phyloP scores from a whole-genome alignment of 64 coral and sea anemone genomes.

The Platygyra sinensis region DNA sequence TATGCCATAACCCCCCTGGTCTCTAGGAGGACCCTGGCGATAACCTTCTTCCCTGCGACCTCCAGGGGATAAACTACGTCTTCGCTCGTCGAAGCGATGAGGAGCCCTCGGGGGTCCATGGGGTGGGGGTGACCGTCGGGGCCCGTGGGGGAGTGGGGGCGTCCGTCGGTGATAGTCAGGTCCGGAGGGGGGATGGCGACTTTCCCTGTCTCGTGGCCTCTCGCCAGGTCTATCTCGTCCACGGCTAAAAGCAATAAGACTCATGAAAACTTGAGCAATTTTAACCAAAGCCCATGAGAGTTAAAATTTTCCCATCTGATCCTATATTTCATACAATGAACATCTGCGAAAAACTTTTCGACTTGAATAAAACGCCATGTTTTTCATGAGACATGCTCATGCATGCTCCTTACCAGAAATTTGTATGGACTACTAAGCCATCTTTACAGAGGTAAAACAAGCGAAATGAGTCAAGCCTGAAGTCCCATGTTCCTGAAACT shows the following conservation, averaged over 20 bases:
- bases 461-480: too few species aligned
- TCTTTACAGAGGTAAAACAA: too few species aligned
- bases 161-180: slow-evolving; percentile 60
- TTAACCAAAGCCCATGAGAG: neutral
- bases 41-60: slow-evolving; percentile 53
- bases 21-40: slow-evolving; percentile 42
- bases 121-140: slow-evolving; percentile 28
- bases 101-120: slow-evolving; percentile 50
- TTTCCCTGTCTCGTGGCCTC: slow-evolving; percentile 43
- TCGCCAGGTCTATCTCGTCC: slow-evolving; percentile 57
- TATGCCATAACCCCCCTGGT: slow-evolving; percentile 23
- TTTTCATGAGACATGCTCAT: too few species aligned
- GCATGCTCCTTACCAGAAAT: too few species aligned
- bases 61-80: slow-evolving; percentile 32
- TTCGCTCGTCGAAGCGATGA: slow-evolving; percentile 59
- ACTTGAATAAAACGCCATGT: too few species aligned
- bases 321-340: too few species aligned
- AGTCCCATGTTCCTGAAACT: too few species aligned
- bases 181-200: slow-evolving; percentile 6
- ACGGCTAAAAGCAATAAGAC: slow-evolving; percentile 28
- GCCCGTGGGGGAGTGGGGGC: slow-evolving; percentile 34
- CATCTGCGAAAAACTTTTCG: too few species aligned
- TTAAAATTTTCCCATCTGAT: too few species aligned
- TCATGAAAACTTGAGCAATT: neutral
- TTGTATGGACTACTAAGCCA: too few species aligned